A percentile compares a stretch with the other conserved stretches of the same genome.
phyloP scores from a whole-genome alignment of 2,888 invertebrate genomes.

The Leptura quadrifasciata region DNA sequence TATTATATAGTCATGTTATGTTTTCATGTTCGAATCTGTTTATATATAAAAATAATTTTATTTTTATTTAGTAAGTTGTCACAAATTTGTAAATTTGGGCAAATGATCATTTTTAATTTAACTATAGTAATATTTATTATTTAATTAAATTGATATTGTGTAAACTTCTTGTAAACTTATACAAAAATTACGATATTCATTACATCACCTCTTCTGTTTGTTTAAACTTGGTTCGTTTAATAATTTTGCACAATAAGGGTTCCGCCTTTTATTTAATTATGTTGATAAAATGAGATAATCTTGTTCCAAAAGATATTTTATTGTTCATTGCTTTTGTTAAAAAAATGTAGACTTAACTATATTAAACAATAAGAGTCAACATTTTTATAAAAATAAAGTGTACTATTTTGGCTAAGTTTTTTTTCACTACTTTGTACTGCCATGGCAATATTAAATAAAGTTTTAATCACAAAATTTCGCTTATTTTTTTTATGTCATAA shows the following conservation, averaged over 20 bases:
- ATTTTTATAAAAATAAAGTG: constrained; percentile 39
- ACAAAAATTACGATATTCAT: neutral
- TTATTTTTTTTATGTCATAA: constrained; percentile 19
- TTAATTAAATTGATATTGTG: constrained; percentile 19
- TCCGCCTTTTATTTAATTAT: constrained; percentile 1
- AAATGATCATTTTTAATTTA: constrained; percentile 10
- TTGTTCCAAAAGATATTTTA: constrained; percentile 12
- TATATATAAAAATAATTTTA: constrained; percentile 16
- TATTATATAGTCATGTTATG: constrained; percentile 24
- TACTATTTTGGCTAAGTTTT: constrained; percentile 47
- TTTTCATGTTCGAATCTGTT: constrained; percentile 31
- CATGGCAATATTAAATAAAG: constrained; percentile 58
- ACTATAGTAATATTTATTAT: constrained; percentile 28
- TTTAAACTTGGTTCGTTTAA: constrained; percentile 1
- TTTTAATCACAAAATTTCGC: constrained; percentile 46
- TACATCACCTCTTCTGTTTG: constrained; percentile 22
- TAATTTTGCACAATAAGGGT: constrained; percentile 26
- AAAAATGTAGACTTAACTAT: constrained; percentile 11
- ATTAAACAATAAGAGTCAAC: constrained; percentile 5
- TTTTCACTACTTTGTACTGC: constrained; percentile 59
- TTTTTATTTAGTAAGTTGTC: constrained; percentile 33
- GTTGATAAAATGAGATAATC: constrained; percentile 8
- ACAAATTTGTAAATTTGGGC: neutral
- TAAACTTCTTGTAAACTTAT: neutral
- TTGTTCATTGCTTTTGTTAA: constrained; percentile 24